Evolutionary conservation across 2,888 invertebrate genomes (phyloP).

Genomic region (Hanleya hanleyi): DNA sequence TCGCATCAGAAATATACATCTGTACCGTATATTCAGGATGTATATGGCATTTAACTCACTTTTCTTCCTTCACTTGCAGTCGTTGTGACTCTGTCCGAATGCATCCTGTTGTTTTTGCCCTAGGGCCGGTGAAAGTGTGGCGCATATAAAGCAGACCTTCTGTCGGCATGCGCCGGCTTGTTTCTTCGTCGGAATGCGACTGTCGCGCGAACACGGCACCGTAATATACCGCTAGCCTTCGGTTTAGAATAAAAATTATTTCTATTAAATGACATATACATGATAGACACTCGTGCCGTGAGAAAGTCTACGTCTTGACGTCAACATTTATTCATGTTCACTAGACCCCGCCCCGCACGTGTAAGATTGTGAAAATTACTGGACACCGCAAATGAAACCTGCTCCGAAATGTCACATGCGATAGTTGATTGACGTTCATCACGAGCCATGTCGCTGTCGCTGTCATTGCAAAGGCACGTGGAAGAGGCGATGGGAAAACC

Average conservation of each 20-base stretch:
- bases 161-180: not conserved
- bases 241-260: too few relatives aligned
- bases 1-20: too few relatives aligned
- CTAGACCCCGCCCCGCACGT: not conserved
- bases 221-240: too few relatives aligned
- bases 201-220: slow-evolving; percentile 1
- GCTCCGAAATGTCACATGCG: not conserved
- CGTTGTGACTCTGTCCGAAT: not conserved
- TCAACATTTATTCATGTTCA: too few relatives aligned
- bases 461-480: not conserved
- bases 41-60: not conserved
- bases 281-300: slow-evolving; percentile 4
- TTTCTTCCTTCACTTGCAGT: not conserved
- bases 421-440: not conserved
- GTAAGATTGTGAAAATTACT: too few relatives aligned
- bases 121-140: too few relatives aligned
- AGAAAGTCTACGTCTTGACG: not conserved
- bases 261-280: too few relatives aligned
- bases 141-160: too few relatives aligned
- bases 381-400: too few relatives aligned
- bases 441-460: not conserved
- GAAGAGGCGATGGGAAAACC: not conserved
- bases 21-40: too few relatives aligned
- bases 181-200: not conserved
- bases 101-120: not conserved